A percentile compares a stretch with the other conserved stretches of the same genome.
These are phyloP conservation scores for Adelosebastes latens DNA, from an alignment of 2,797 vertebrate genomes.

Conservation along the genomic window DNA sequence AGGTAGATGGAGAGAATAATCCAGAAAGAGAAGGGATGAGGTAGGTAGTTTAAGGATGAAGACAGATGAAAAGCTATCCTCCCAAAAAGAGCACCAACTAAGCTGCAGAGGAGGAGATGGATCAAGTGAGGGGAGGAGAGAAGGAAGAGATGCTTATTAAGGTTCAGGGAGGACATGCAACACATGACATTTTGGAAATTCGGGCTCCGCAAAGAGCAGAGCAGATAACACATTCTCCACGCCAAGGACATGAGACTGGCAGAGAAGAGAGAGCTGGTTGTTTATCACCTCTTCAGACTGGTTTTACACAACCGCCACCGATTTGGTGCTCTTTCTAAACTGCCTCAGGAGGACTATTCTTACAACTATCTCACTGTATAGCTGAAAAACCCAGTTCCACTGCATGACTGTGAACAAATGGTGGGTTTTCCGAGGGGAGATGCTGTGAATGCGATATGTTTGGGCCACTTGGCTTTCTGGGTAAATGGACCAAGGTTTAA, in stretches of 20 bases:
- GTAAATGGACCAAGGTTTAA: not conserved
- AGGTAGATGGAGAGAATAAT: not conserved
- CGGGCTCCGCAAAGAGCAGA: not conserved
- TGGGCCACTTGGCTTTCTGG: not conserved
- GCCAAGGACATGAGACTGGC: constrained; percentile 37
- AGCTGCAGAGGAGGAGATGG: not conserved
- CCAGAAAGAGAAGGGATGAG: not conserved
- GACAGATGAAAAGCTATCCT: not conserved
- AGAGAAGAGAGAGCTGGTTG: constrained; percentile 47
- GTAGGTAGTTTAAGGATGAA: not conserved
- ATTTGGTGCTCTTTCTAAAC: not conserved
- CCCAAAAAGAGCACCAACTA: not conserved
- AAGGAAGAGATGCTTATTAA: not conserved
- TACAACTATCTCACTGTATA: not conserved
- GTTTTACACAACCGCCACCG: not conserved
- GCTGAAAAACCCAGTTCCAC: constrained; percentile 3
- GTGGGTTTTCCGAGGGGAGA: not conserved
- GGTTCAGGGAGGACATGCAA: not conserved
- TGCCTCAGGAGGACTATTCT: not conserved
- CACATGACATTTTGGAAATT: constrained; percentile 43
- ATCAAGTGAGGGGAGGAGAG: not conserved
- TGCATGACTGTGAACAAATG: constrained; percentile 7
- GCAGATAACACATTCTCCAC: constrained; percentile 49
- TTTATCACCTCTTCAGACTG: not conserved
- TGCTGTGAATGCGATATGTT: not conserved